Evolutionary conservation across 2,888 invertebrate genomes (phyloP).

Genomic region (Sphecodes monilicornis): DNA sequence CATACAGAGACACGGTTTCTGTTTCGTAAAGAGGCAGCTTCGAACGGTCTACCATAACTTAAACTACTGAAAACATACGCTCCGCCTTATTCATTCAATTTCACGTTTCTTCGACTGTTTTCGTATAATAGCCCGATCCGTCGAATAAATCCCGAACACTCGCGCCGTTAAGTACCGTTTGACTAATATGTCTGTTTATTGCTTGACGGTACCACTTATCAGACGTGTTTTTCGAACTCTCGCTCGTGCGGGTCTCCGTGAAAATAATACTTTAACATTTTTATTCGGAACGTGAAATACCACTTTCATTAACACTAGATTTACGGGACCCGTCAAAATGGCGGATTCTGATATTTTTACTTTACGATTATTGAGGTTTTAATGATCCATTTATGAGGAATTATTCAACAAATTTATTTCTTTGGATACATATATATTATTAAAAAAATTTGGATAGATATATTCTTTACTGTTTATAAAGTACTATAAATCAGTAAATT

Average conservation of each 20-base stretch:
- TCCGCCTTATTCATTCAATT: conserved; percentile 2
- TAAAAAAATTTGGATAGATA: too few relatives aligned
- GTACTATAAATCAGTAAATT: too few relatives aligned
- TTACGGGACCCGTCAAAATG: too few relatives aligned
- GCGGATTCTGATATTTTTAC: too few relatives aligned
- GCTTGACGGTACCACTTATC: not conserved
- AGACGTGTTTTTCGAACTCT: not conserved
- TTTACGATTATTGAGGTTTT: too few relatives aligned
- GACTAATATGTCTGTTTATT: conserved; percentile 1
- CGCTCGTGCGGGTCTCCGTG: not conserved
- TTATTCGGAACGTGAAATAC: not conserved
- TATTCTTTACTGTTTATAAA: too few relatives aligned
- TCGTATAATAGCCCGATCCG: not conserved
- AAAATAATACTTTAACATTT: not conserved
- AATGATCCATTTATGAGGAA: too few relatives aligned
- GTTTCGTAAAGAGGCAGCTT: not conserved
- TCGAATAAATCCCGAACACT: not conserved
- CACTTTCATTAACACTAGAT: too few relatives aligned
- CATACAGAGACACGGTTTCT: not conserved
- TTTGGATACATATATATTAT: too few relatives aligned
- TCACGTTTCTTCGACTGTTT: not conserved
- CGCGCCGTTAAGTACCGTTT: not conserved
- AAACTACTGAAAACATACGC: not conserved
- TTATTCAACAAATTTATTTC: too few relatives aligned
- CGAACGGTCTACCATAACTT: conserved; percentile 1